These are phyloP conservation scores for Lycia hirtaria DNA, from an alignment of 2,888 invertebrate species.

Conservation along the genomic window DNA sequence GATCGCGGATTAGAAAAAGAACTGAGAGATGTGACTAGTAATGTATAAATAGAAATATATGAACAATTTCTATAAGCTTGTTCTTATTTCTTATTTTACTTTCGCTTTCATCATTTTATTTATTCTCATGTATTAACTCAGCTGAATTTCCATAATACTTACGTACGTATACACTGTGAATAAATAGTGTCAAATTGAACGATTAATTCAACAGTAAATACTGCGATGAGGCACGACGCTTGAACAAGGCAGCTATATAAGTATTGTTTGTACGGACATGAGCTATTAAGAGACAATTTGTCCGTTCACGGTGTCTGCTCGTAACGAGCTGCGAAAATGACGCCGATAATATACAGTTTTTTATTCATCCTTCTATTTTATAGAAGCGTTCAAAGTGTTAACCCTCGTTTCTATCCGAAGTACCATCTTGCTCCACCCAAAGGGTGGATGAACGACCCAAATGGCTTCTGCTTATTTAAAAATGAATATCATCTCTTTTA, in stretches of 20 bases:
- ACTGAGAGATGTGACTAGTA: too few relatives aligned
- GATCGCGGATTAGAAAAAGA: too few relatives aligned
- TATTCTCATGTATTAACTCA: too few relatives aligned
- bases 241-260: conserved; percentile 25
- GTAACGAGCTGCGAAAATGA: conserved; percentile 33
- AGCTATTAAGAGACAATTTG: conserved; percentile 40
- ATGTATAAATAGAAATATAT: too few relatives aligned
- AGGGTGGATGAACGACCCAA: conserved; percentile 86
- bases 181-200: conserved; percentile 1
- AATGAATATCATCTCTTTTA: conserved; percentile 79
- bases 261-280: conserved; percentile 32
- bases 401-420: conserved; percentile 58
- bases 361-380: conserved; percentile 47
- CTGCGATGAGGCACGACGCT: conserved; percentile 15
- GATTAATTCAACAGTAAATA: conserved; percentile 10
- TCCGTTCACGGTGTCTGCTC: conserved; percentile 19
- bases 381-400: conserved; percentile 41
- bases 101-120: too few relatives aligned
- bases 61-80: too few relatives aligned
- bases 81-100: too few relatives aligned
- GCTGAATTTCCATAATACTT: neutral
- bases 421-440: conserved; percentile 66
- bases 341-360: conserved; percentile 33
- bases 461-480: conserved; percentile 73
- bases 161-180: neutral